Percentiles rank a stretch among this genome's conserved stretches.
Conservation (phyloP, 2,888 invertebrate genomes). For the Orthosia gothica region DNA sequence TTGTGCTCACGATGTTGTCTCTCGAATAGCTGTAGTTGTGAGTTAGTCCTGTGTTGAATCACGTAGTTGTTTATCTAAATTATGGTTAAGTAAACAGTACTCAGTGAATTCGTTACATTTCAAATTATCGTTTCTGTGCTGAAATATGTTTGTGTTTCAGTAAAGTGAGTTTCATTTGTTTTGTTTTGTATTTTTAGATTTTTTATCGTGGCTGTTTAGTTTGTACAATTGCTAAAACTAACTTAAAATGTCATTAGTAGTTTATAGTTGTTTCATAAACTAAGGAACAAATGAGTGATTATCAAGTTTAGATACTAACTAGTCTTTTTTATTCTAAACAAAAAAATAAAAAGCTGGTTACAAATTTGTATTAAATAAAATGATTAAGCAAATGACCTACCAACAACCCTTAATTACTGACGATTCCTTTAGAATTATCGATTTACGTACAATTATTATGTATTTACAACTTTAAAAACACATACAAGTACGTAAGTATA, state of each 20-base stretch:
- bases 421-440: not conserved
- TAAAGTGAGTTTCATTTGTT: conserved; percentile 42
- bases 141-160: conserved; percentile 43
- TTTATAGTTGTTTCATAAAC: not conserved
- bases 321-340: too few species aligned
- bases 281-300: too few species aligned
- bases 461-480: not conserved
- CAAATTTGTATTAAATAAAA: too few species aligned
- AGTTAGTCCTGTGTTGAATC: conserved; percentile 40
- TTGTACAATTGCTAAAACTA: conserved; percentile 3
- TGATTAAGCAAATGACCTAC: not conserved
- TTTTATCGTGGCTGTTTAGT: conserved; percentile 6
- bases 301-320: too few species aligned
- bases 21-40: conserved; percentile 48
- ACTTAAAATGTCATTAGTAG: not conserved
- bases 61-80: conserved; percentile 62
- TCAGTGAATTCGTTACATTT: conserved; percentile 52
- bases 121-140: conserved; percentile 46
- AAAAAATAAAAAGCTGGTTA: too few species aligned
- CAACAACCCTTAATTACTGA: not conserved
- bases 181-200: conserved; percentile 28
- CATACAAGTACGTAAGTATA: not conserved
- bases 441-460: not conserved
- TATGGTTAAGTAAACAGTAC: conserved; percentile 57
- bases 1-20: conserved; percentile 57